Base-by-base conservation (phyloP, 2,797 vertebrate genomes). In the Erethizon dorsatum region DNA sequence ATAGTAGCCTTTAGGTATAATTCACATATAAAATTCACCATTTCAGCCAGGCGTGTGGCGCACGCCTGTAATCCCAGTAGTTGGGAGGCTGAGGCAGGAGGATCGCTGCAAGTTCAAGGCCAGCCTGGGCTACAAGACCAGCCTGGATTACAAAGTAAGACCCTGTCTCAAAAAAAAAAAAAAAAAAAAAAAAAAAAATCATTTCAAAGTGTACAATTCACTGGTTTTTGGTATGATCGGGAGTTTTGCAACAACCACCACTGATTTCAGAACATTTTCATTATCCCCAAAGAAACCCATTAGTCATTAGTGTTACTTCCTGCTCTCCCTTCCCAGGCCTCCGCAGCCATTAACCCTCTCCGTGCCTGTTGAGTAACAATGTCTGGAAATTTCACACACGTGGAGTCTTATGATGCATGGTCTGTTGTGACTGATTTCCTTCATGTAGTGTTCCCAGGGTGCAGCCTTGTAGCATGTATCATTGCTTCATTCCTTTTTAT, bases 361-460 rank as follows among this genome's bases (percentile, higher is more conserved):
- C 73, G 15, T 61, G 67, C 79, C 52, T 90, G 1, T 17, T 52
- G 28, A 47, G 31, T 31, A 31, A 7, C 20, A 20, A 15, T 24
- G 63, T 47, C 41, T 94, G 50, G 79, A 59, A 59, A 15, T 45
- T 47, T 45, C 31, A 7, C 11, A 4, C 24, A 57, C 45, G 50
- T 45, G 6, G 13, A 45, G 6, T 45, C 6, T 18, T 57, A 2
- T 0, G 10, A 0, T 0, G 4, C 28, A 11, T 22, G 47, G 31
- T 57, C 47, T 45, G 94, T 52, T 17, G 45, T 3, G 1, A 2
- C 24, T 67, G 65, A 14, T 50, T 71, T 71, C 0, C 5, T 85
- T 59, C 8, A 6, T 0, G 0, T 33, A 54, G 5, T 71, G 14
- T 79, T 57, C 54, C 69, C 52, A 67, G 22, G 52, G 52, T 57